Percentiles rank a stretch among this genome's conserved stretches.
Evolutionary conservation across 1,140 invertebrate genomes (phyloP).

Genomic region (Luehdorfia chinensis): DNA sequence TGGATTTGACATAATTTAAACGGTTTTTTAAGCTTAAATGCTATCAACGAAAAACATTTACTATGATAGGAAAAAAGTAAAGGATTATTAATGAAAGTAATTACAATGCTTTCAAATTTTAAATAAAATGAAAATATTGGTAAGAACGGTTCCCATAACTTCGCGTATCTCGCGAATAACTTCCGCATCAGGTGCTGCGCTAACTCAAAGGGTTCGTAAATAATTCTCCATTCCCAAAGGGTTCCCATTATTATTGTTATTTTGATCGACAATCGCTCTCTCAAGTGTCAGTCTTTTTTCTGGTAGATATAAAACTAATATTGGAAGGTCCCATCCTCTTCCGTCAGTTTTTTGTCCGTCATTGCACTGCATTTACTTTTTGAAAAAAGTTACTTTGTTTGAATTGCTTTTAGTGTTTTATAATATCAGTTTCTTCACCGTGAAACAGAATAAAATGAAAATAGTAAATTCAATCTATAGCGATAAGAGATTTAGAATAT

Average conservation of each 20-base stretch:
- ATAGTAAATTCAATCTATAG: slow-evolving; percentile 21
- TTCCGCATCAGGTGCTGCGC: slow-evolving; percentile 69
- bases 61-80: too few relatives aligned
- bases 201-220: slow-evolving; percentile 66
- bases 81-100: too few relatives aligned
- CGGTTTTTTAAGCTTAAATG: too few relatives aligned
- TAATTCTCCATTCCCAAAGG: slow-evolving; percentile 50
- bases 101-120: too few relatives aligned
- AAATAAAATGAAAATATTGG: too few relatives aligned
- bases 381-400: slow-evolving; percentile 59
- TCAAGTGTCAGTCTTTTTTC: slow-evolving; percentile 68
- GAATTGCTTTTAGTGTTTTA: slow-evolving; percentile 46
- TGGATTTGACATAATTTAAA: too few relatives aligned
- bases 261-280: slow-evolving; percentile 68
- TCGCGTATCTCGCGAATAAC: slow-evolving; percentile 45
- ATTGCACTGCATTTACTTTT: slow-evolving; percentile 51
- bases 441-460: slow-evolving; percentile 23
- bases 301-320: slow-evolving; percentile 75
- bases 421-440: slow-evolving; percentile 25
- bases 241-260: slow-evolving; percentile 71
- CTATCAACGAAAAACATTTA: too few relatives aligned
- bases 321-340: slow-evolving; percentile 73
- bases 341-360: slow-evolving; percentile 60
- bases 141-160: slow-evolving; percentile 10
- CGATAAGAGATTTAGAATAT: slow-evolving; percentile 43